Percentiles rank a stretch among this genome's conserved stretches.
These are phyloP conservation scores for Turnix velox DNA, from an alignment of 2,113 vertebrate species.

Conservation along the genomic window DNA sequence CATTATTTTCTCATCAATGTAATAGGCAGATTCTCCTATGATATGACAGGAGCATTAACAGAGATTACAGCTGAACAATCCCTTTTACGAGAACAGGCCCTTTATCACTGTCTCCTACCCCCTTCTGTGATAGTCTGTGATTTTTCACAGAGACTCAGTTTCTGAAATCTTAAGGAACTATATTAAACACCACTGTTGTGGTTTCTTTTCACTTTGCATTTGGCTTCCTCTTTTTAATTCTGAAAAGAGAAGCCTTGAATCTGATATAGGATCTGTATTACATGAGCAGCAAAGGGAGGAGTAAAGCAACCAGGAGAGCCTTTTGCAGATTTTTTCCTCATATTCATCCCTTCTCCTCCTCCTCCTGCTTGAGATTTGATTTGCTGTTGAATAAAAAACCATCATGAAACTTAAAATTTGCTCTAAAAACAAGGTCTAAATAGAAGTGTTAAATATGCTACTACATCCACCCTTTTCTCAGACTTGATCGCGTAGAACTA, in stretches of 20 bases:
- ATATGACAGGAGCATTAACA: background rate
- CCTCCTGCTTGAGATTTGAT: background rate
- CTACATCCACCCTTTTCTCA: background rate
- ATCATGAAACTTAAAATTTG: background rate
- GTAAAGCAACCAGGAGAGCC: background rate
- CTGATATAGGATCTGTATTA: background rate
- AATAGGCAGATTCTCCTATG: constrained; percentile 42
- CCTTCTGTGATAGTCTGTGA: background rate
- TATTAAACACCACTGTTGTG: background rate
- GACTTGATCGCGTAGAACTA: background rate
- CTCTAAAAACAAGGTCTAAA: background rate
- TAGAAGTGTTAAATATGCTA: background rate
- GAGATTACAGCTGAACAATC: background rate
- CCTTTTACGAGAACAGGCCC: background rate
- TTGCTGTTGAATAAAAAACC: background rate
- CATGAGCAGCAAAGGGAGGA: background rate
- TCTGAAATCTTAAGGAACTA: constrained; percentile 17
- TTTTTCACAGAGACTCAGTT: constrained; percentile 36
- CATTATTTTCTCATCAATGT: constrained; percentile 38
- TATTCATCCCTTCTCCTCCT: background rate
- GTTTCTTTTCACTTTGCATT: constrained; percentile 16
- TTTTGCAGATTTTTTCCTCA: background rate
- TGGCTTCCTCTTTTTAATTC: background rate
- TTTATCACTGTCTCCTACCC: constrained; percentile 9
- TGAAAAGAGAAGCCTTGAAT: background rate